These are phyloP conservation scores for human DNA, from an alignment of 2,113 vertebrate species.

Conservation along the genomic window DNA sequence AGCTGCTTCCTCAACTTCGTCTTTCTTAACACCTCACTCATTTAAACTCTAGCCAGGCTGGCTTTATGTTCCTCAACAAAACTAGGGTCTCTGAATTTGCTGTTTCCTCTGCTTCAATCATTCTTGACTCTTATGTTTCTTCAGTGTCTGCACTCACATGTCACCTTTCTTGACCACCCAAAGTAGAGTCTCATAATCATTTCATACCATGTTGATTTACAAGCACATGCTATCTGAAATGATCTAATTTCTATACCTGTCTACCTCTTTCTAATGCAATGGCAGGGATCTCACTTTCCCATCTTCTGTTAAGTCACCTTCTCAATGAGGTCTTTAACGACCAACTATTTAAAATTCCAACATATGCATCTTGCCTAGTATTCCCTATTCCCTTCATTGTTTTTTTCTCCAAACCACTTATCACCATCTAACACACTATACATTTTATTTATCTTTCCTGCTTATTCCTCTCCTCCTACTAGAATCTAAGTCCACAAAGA, in stretches of 20 bases:
- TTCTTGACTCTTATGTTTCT: not conserved
- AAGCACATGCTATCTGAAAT: not conserved
- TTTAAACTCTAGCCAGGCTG: not conserved
- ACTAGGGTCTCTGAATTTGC: not conserved
- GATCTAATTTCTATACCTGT: not conserved
- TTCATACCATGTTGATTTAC: not conserved
- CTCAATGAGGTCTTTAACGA: not conserved
- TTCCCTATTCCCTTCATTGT: not conserved
- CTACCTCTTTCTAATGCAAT: not conserved
- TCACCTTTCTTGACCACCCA: not conserved
- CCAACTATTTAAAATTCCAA: not conserved
- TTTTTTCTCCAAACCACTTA: conserved; percentile 21
- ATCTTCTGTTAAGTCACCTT: not conserved
- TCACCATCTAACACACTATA: not conserved
- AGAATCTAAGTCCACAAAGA: not conserved
- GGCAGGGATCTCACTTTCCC: not conserved
- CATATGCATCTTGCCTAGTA: not conserved
- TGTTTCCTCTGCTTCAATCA: not conserved
- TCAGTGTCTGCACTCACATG: not conserved
- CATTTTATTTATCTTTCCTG: not conserved
- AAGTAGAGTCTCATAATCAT: not conserved
- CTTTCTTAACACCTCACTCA: not conserved
- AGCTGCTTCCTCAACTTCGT: not conserved
- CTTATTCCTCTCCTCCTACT: not conserved
- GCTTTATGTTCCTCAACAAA: not conserved